These are phyloP conservation scores for Wasmannia auropunctata DNA, from an alignment of 1,140 invertebrate genomes.

Conservation along the genomic window DNA sequence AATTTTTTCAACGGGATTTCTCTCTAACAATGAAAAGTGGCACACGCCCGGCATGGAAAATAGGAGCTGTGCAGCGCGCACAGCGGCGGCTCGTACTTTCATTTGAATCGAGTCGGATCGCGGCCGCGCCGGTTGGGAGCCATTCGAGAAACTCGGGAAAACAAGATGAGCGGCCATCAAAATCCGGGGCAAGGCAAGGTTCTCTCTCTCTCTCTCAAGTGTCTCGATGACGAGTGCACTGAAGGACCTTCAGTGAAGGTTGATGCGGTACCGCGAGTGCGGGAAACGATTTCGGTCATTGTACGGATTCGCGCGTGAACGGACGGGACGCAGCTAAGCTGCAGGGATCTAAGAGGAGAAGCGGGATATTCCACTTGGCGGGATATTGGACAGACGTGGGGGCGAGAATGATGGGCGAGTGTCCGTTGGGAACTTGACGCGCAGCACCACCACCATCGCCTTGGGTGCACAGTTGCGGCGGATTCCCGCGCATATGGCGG, in stretches of 20 bases:
- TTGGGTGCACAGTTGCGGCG: constrained; percentile 19
- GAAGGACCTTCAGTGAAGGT: too few relatives aligned
- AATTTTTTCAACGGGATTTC: background rate
- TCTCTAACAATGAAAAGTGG: background rate
- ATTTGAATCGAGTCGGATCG: constrained; percentile 13
- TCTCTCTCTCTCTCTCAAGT: background rate
- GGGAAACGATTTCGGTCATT: constrained; percentile 36
- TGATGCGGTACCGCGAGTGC: constrained; percentile 23
- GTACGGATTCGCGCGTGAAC: background rate
- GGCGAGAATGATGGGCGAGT: constrained; percentile 7
- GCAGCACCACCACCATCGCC: background rate
- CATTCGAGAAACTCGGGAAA: constrained; percentile 21
- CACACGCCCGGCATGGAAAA: background rate
- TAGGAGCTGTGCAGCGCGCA: background rate
- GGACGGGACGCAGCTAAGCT: background rate
- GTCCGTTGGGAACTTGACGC: constrained; percentile 40
- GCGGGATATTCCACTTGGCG: constrained; percentile 35
- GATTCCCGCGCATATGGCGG: constrained; percentile 27
- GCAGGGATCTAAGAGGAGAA: background rate
- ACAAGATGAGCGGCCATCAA: constrained; percentile 44
- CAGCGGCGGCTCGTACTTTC: constrained; percentile 4
- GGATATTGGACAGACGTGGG: constrained; percentile 36
- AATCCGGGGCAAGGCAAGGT: background rate
- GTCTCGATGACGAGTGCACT: background rate
- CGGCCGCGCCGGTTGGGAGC: too few relatives aligned